phyloP scores from a whole-genome alignment of 2,113 vertebrate species.

The Saimiri boliviensis region DNA sequence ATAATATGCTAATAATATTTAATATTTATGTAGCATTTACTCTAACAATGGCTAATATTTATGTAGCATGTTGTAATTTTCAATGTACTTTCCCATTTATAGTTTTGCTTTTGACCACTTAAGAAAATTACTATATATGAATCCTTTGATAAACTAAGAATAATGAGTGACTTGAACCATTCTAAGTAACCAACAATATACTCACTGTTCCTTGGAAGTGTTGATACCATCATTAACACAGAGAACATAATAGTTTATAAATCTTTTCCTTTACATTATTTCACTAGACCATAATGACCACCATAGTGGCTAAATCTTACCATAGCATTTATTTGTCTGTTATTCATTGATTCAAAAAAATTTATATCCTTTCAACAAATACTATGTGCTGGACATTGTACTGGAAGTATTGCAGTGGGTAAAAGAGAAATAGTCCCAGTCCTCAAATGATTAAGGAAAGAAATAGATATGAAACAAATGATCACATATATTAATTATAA shows the following conservation, averaged over 20 bases:
- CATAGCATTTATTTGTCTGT: neutral
- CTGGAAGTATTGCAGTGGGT: neutral
- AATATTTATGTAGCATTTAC: neutral
- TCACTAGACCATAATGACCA: neutral
- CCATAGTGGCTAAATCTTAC: neutral
- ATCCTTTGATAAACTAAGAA: neutral
- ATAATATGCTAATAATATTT: neutral
- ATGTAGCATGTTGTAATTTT: neutral
- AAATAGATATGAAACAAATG: neutral
- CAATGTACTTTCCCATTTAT: neutral
- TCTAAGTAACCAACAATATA: neutral
- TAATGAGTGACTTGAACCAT: neutral
- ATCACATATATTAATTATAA: neutral
- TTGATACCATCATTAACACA: neutral
- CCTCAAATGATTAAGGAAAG: neutral
- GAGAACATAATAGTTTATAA: neutral
- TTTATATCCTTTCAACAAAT: neutral
- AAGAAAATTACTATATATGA: neutral
- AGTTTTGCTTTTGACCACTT: neutral
- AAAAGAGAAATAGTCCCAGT: neutral
- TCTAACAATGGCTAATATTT: constrained; percentile 15
- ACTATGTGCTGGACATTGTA: neutral
- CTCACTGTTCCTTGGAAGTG: neutral
- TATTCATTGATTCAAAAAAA: neutral
- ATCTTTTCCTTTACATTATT: neutral